Percentiles rank a stretch among this genome's conserved stretches.
Conservation (phyloP, 2,113 vertebrate genomes). For the Onychostoma macrolepis region DNA sequence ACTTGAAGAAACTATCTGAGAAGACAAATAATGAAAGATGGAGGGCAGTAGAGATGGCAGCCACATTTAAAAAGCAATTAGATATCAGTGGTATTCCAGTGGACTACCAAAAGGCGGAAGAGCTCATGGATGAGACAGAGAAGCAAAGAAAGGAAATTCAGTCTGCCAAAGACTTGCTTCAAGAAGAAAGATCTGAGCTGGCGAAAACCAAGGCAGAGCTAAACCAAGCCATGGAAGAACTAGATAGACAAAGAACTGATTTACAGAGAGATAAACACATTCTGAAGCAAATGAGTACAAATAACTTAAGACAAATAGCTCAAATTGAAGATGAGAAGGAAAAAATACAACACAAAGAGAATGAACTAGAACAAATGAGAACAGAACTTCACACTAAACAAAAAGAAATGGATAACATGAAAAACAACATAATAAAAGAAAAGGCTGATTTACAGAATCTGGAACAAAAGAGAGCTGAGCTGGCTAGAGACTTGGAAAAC, state of each 20-base stretch:
- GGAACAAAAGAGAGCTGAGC: constrained; percentile 17
- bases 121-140: constrained; percentile 30
- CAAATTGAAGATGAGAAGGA: constrained; percentile 15
- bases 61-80: background rate
- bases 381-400: constrained; percentile 33
- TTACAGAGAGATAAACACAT: constrained; percentile 39
- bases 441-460: constrained; percentile 12
- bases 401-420: constrained; percentile 19
- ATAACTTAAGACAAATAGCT: constrained; percentile 23
- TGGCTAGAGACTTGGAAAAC: constrained; percentile 3
- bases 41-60: background rate
- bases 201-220: constrained; percentile 45
- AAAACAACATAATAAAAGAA: constrained; percentile 45
- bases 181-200: constrained; percentile 34
- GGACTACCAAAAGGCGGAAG: background rate
- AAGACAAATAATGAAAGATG: background rate
- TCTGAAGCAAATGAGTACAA: constrained; percentile 40
- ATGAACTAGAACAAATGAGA: background rate
- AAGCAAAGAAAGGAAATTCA: constrained; percentile 53
- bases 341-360: background rate
- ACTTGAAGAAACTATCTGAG: constrained; percentile 17
- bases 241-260: background rate
- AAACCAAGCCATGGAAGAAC: background rate
- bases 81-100: background rate
- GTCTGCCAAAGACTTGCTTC: constrained; percentile 49